Evolutionary conservation across 2,888 invertebrate genomes (phyloP), one percentile per base, ranked within the genome.

Genomic region (Polydesmus complanatus): DNA sequence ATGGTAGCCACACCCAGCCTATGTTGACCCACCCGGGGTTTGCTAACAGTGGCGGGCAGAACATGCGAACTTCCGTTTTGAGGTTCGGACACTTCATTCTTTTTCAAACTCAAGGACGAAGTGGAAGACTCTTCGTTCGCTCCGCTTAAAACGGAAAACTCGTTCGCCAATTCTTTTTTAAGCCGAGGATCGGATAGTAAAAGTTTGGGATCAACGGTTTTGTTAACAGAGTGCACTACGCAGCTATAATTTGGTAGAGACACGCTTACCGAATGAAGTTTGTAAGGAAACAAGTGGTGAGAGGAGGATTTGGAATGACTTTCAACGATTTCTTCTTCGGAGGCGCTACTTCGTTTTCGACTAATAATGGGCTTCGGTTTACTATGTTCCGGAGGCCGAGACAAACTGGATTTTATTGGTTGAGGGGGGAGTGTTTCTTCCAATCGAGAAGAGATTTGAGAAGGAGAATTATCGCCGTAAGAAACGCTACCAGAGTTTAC

Each of bases 121-220:
- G 53, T 2, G 3, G 54, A 27, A 27, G 5, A 22, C 5, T 37
- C 25, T n/a, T 27, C 22, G 5, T 18, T n/a, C 3, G 27, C 27
- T 2, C 18, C 27, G 27, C 3, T 37, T n/a, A 37, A 37, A 21
- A 25, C 54, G n/a, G 27, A 26, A 25, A 21, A 14, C 3, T 25
- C 25, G 11, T 22, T 54, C 54, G n/a, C 25, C 5, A n/a, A 22
- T 26, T 54, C 21, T 26, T 25, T 22, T 61, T 71, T 71, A 62
- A 73, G 70, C 27, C 73, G 67, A 2, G 74, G 74, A 67, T 74
- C 73, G 67, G 70, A 72, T 52, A 70, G 69, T 60, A 72, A 65
- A 18, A 54, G 27, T 60, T 68, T 69, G 50, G 68, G 68, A 61
- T 69, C 70, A 37, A 37, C 37, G 21, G 65, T 62, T 25, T 66